Base-by-base conservation (phyloP, 2,888 invertebrate genomes). In the Caenorhabditis becei region DNA sequence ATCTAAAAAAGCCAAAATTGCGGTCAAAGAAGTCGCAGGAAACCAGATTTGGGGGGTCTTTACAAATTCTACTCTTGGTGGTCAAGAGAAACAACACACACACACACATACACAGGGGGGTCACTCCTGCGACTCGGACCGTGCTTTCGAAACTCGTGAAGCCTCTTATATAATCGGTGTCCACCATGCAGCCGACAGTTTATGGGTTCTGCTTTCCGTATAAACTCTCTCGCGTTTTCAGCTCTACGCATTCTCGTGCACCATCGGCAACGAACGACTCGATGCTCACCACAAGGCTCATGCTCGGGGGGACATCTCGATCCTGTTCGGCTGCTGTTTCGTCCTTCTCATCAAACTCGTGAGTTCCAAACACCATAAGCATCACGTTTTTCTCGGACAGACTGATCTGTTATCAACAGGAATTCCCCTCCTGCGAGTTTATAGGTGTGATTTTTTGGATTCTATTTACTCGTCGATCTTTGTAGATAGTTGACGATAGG, bases 201-300 rank as follows among this genome's bases (percentile, higher is more conserved):
- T 20, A 5, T 41, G 59, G n/a, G 16, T 59, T 59, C 41, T 41
- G 59, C 24, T 23, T 2, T 24, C 3, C 37, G 35, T 24, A 10
- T 32, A 7, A 7, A 32, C 32, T 32, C 32, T 10, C 32, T 10
- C 32, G 32, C 4, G 10, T 32, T 67, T 81, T 51, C 82, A 90
- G 89, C 28, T 89, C 24, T 88, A 85, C 71, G 41, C 77, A 10
- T 89, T 88, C 78, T 81, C 88, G 0, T 56, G 67, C 20, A 66
- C 82, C 5, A 74, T 89, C 11, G 61, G 69, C 11, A 79, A 87
- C 56, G 86, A 87, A 51, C 79, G 90, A 1, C 83, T 90, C 20
- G 90, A 91, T 59, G 88, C 89, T 8, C 89, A 90, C 74, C 90
- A 90, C 75, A 90, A 87, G 54, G 90, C 90, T 7, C 89, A 90